These are phyloP conservation scores for Cylloceria caligata DNA, from an alignment of 2,888 invertebrate species.

Conservation along the genomic window DNA sequence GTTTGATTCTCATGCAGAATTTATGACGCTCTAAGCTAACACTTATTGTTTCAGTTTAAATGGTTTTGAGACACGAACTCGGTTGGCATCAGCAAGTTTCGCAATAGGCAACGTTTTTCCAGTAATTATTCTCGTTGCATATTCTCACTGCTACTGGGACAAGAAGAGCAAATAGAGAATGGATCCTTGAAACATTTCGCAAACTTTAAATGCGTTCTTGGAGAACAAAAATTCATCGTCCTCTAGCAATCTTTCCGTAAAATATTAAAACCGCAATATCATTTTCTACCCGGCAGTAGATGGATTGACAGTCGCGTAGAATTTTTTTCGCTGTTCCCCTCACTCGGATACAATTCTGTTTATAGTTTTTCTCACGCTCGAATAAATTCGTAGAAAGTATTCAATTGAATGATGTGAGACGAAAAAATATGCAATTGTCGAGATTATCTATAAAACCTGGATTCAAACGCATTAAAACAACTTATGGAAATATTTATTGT, in stretches of 20 bases:
- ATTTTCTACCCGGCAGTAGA: slow-evolving; percentile 19
- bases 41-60: slow-evolving; percentile 8
- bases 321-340: background rate
- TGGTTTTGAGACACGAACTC: background rate
- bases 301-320: background rate
- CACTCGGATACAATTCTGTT: slow-evolving; percentile 16
- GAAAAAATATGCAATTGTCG: background rate
- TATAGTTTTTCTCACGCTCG: slow-evolving; percentile 34
- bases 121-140: slow-evolving; percentile 11
- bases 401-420: slow-evolving; percentile 6
- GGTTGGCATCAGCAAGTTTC: slow-evolving; percentile 1
- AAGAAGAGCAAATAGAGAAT: slow-evolving; percentile 11
- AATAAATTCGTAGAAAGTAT: slow-evolving; percentile 43
- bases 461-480: background rate
- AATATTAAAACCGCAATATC: slow-evolving; percentile 12
- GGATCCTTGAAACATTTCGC: slow-evolving; percentile 5
- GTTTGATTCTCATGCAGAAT: slow-evolving; percentile 20
- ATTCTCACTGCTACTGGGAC: background rate
- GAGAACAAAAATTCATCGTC: slow-evolving; percentile 15
- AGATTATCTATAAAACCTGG: background rate
- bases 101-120: slow-evolving; percentile 14
- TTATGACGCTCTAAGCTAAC: background rate
- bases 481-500: background rate
- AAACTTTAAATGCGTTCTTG: slow-evolving; percentile 2
- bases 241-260: slow-evolving; percentile 1